phyloP scores from a whole-genome alignment of 2,113 vertebrate species.

The Chloroceryle aenea region DNA sequence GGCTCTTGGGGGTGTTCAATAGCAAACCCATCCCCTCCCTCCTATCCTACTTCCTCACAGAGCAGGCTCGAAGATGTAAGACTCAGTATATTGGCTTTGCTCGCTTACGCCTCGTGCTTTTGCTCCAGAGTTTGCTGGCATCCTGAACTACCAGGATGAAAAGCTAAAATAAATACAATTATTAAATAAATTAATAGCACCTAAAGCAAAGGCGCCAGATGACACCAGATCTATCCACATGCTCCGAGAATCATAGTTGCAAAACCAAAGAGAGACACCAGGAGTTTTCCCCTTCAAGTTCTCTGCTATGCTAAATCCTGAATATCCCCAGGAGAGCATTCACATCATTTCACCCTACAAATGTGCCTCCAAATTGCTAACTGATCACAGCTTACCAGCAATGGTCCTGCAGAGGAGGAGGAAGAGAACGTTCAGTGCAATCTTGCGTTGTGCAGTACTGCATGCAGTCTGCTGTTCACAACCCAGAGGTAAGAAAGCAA shows the following conservation, averaged over 20 bases:
- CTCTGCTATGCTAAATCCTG: neutral
- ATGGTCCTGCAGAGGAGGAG: neutral
- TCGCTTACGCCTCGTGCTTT: fast-evolving
- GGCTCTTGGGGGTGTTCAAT: neutral
- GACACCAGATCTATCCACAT: neutral
- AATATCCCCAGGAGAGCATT: neutral
- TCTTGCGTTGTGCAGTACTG: neutral
- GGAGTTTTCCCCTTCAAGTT: neutral
- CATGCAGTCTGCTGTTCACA: neutral
- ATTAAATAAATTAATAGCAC: neutral
- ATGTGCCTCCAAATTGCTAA: neutral
- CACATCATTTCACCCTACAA: neutral
- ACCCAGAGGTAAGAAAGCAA: neutral
- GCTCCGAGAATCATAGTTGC: neutral
- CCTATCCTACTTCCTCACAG: neutral
- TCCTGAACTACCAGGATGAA: neutral
- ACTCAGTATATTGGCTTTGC: fast-evolving
- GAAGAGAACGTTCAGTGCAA: neutral
- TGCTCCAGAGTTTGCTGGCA: neutral
- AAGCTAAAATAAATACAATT: neutral
- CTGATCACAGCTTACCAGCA: neutral
- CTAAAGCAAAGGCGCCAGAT: neutral
- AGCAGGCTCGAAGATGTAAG: fast-evolving
- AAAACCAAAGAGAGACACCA: neutral
- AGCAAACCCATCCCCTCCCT: neutral